Evolutionary conservation across 2,113 vertebrate species (phyloP), one percentile per base, ranked within the genome.

Genomic region (Aplodontia rufa): DNA sequence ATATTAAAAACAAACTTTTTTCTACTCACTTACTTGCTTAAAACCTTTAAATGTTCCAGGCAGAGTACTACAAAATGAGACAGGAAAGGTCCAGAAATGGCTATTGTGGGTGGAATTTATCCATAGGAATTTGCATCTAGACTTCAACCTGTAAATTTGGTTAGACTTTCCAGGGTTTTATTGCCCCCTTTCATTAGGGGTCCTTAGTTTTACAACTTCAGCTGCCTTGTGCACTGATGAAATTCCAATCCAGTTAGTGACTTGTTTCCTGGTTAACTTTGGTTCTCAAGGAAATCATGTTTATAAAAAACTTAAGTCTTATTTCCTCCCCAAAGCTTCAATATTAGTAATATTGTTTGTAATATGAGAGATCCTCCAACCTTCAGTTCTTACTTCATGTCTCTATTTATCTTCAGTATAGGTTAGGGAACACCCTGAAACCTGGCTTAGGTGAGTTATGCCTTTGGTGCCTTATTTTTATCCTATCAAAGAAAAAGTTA

Each of bases 41-140:
- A 93, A 74, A 84, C 26, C 24, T 90, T 83, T 60, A 83, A 69
- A 66, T 79, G 10, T 81, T 92, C 16, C 24, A 84, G 78, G 37
- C 94, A 72, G 45, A 93, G 12, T 94, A 78, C 69, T 90, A 80
- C 37, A 19, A 95, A 85, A 49, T n/a, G 58, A 87, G 37, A 37
- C 9, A 53, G 42, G 60, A 68, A 10, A 51, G 30, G 1, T 90
- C 19, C 42, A 66, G 45, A 72, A 68, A 83, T 68, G 80, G 49
- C 74, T 82, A 40, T 42, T 20, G 11, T 79, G 68, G 19, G 55
- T 72, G 42, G 55, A 95, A 85, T 88, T 10, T 62, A 51, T 35
- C 26, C 45, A 47, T 35, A 78, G 37, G 42, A 94, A 90, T 87
- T 84, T 91, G 19, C 37, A 55, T 90, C 49, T 74, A 92, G 84